These are phyloP conservation scores for Helobdella robusta DNA, from an alignment of 2,888 invertebrate genomes.

Conservation along the genomic window DNA sequence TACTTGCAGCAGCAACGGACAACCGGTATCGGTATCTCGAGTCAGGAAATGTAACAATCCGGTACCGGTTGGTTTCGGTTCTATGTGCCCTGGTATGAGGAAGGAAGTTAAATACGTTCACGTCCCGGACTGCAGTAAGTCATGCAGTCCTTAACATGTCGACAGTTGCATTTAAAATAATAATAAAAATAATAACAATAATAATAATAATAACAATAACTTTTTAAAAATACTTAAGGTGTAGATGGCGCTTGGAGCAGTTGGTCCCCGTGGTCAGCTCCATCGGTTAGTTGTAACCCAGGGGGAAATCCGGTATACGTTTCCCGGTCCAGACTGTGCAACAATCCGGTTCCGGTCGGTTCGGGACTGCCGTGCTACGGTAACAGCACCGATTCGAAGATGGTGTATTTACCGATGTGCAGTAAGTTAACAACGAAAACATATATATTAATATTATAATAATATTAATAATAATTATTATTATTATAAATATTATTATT, in stretches of 20 bases:
- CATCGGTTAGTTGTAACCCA: slow-evolving; percentile 33
- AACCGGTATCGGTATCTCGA: slow-evolving; percentile 14
- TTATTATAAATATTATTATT: too few relatives aligned
- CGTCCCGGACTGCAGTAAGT: slow-evolving; percentile 27
- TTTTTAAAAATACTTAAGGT: too few relatives aligned
- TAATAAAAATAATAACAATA: too few relatives aligned
- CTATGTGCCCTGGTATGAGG: slow-evolving; percentile 36
- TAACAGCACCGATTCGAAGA: slow-evolving; percentile 36
- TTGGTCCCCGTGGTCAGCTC: slow-evolving; percentile 32
- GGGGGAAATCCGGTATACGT: slow-evolving; percentile 26
- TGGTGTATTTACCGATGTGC: too few relatives aligned
- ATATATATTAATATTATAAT: too few relatives aligned
- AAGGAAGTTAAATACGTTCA: slow-evolving; percentile 16
- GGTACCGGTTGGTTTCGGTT: slow-evolving; percentile 28
- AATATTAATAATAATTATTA: too few relatives aligned
- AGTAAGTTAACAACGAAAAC: too few relatives aligned
- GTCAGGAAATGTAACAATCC: slow-evolving; percentile 30
- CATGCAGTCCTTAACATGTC: too few relatives aligned
- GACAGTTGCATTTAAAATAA: too few relatives aligned
- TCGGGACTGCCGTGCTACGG: slow-evolving; percentile 40
- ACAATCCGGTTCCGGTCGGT: slow-evolving; percentile 26
- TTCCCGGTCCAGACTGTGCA: slow-evolving; percentile 27
- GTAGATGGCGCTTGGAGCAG: slow-evolving; percentile 31
- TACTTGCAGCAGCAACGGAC: slow-evolving; percentile 30
- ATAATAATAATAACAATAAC: too few relatives aligned